Conservation (phyloP, 2,888 invertebrate genomes). For the Mythimna lalbum region DNA sequence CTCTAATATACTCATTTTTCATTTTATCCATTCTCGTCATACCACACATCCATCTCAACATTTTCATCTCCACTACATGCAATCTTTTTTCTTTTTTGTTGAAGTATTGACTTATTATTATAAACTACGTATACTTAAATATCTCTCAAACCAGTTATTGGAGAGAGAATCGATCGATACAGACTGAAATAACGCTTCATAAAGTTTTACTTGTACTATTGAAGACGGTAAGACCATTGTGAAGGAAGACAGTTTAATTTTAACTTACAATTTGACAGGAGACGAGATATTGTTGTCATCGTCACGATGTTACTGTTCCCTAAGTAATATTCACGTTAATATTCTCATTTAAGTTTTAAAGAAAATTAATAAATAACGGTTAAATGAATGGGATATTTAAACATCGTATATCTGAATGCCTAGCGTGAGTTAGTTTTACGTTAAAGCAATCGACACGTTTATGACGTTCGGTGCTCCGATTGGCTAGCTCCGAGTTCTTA, state of each 20-base stretch:
- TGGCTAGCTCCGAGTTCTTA: no score
- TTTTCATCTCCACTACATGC: no score
- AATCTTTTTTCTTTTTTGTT: no score
- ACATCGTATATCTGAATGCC: no score
- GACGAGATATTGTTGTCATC: slow-evolving; percentile 10
- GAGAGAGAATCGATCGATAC: slow-evolving; percentile 31
- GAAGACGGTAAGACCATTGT: slow-evolving; percentile 5
- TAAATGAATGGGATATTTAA: background rate
- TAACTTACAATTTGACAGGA: slow-evolving; percentile 5
- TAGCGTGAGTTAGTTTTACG: no score
- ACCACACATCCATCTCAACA: no score
- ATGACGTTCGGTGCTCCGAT: no score
- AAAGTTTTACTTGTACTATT: slow-evolving; percentile 10
- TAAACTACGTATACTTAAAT: slow-evolving; percentile 16
- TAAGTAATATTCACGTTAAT: background rate
- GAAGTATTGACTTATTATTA: no score
- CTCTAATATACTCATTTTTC: no score
- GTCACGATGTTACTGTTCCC: slow-evolving; percentile 12
- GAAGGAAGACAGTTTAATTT: slow-evolving; percentile 8
- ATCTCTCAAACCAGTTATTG: slow-evolving; percentile 24
- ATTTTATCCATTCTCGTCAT: no score
- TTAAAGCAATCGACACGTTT: no score
- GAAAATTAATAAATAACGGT: slow-evolving; percentile 7
- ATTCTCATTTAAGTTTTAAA: background rate
- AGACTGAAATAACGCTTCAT: slow-evolving; percentile 10